Conservation (phyloP, 2,888 invertebrate species). For the Drosophila antonietae region DNA sequence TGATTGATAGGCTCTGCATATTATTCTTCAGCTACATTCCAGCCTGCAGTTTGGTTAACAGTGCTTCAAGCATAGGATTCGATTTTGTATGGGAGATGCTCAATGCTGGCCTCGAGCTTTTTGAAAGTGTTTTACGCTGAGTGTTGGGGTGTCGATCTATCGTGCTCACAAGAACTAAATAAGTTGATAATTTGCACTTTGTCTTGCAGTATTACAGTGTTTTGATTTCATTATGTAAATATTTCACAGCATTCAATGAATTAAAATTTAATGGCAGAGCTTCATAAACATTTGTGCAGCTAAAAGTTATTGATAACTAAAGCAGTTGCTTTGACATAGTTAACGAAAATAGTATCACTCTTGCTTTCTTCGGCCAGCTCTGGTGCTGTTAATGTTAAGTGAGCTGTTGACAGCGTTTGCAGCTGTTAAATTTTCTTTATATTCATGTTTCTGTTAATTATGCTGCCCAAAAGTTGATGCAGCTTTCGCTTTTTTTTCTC, state of each 20-base stretch:
- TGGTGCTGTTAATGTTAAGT: neutral
- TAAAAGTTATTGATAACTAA: neutral
- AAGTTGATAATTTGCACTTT: neutral
- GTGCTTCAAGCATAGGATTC: neutral
- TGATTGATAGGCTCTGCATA: neutral
- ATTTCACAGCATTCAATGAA: neutral
- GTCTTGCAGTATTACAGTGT: too few relatives aligned
- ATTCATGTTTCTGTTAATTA: neutral
- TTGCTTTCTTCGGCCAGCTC: neutral
- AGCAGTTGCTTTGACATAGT: neutral
- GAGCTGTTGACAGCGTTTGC: neutral
- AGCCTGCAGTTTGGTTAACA: neutral
- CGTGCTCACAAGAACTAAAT: neutral
- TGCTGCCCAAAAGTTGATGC: neutral
- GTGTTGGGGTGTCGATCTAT: neutral
- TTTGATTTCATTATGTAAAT: neutral
- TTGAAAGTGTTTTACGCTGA: neutral
- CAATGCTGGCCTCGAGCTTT: neutral
- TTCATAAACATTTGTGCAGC: neutral
- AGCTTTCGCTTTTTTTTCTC: neutral
- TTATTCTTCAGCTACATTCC: too few relatives aligned
- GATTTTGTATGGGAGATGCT: neutral
- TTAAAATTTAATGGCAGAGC: neutral
- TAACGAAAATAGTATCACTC: neutral
- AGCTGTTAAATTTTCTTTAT: neutral